Conservation (phyloP, 2,797 vertebrate species). For the Sternotherus odoratus region DNA sequence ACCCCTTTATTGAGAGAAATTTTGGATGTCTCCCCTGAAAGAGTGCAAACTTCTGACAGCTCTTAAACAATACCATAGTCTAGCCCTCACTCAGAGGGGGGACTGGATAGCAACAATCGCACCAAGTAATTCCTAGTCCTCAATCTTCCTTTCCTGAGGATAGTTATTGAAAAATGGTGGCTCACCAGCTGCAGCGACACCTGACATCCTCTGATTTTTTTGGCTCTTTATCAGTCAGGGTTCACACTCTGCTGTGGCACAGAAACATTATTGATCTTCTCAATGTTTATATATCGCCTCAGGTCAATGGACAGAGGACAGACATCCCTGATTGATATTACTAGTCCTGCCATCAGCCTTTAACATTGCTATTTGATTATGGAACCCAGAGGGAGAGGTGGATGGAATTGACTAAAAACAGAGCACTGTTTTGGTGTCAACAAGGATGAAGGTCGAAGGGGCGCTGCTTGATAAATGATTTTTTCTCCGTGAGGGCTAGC, state of each 20-base stretch:
- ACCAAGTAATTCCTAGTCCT: not conserved
- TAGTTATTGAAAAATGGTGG: not conserved
- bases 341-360: not conserved
- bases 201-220: not conserved
- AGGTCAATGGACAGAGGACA: not conserved
- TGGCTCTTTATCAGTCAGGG: not conserved
- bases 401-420: not conserved
- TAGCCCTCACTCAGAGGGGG: accelerated
- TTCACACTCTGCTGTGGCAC: not conserved
- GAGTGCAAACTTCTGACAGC: not conserved
- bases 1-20: not conserved
- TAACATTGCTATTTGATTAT: not conserved
- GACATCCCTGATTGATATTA: not conserved
- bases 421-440: not conserved
- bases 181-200: not conserved
- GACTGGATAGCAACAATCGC: not conserved
- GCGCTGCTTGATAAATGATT: not conserved
- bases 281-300: not conserved
- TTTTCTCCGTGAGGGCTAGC: not conserved
- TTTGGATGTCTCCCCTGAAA: not conserved
- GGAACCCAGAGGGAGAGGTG: not conserved
- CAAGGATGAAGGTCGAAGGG: not conserved
- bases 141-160: not conserved
- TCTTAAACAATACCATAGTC: not conserved
- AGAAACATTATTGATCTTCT: not conserved